Evolutionary conservation across 2,888 invertebrate species (phyloP).

Genomic region (Drosophila greeni): DNA sequence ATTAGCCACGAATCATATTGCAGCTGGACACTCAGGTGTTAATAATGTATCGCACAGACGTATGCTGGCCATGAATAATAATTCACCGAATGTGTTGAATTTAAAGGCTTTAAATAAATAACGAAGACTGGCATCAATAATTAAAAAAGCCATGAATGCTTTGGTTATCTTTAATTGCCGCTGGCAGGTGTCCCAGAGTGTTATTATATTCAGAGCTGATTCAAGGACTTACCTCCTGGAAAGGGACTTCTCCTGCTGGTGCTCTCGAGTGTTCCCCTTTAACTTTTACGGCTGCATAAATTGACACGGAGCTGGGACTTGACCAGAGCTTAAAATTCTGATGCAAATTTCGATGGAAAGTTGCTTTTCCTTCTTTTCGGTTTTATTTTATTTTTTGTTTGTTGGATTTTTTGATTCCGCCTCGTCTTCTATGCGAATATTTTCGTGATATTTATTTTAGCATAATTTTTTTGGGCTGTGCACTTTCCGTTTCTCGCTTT

Average conservation of each 20-base stretch:
- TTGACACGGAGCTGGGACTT: conserved; percentile 29
- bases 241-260: conserved; percentile 15
- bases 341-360: conserved; percentile 34
- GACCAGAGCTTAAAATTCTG: conserved; percentile 23
- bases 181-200: conserved; percentile 1
- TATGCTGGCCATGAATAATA: conserved; percentile 22
- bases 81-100: background rate
- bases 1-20: conserved; percentile 22
- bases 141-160: conserved; percentile 27
- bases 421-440: conserved; percentile 22
- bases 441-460: conserved; percentile 34
- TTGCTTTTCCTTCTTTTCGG: conserved; percentile 7
- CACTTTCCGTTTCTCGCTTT: conserved; percentile 43
- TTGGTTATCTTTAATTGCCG: conserved; percentile 33
- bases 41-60: conserved; percentile 22
- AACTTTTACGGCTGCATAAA: conserved; percentile 44
- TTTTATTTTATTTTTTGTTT: background rate
- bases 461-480: conserved; percentile 44
- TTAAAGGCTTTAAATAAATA: conserved; percentile 29
- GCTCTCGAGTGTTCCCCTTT: conserved; percentile 20
- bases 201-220: background rate
- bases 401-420: conserved; percentile 15
- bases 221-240: conserved; percentile 30
- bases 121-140: conserved; percentile 27
- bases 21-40: conserved; percentile 32